Evolutionary conservation across 1,140 invertebrate genomes (phyloP), one percentile per base, ranked within the genome.

Genomic region (Platorchestia sp.): DNA sequence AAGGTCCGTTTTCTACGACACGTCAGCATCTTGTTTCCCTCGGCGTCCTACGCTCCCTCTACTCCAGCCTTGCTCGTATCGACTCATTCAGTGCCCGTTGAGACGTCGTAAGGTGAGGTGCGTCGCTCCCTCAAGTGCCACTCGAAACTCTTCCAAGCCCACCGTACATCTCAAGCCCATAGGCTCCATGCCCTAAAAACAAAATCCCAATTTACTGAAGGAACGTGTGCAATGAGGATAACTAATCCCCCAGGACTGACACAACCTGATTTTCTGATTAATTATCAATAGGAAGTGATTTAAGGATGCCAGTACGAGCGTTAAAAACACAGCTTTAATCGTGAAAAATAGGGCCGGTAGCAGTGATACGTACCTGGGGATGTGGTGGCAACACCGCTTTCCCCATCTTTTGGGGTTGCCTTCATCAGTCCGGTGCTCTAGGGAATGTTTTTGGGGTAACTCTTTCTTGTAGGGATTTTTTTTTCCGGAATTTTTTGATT

Each of bases 61-160:
- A 75, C 27, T 75, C 59, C 59, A 75, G 14, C 14, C 59, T 22
- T 10, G 1, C 59, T 75, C 59, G 59, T 75, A 75, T 75, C 59
- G 59, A 75, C 59, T 75, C 59, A 75, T 75, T 75, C 59, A 75
- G 59, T 75, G 59, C 59, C 59, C 59, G 59, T 75, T 75, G 59
- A 75, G 59, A 75, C 59, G 59, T 75, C 59, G 59, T 36, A 36
- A 36, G 59, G 59, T 75, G 59, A 19, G 27, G 59, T 75, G 59
- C 27, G 59, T 75, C 59, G 59, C 59, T 75, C 14, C 10, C 14
- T 75, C 36, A 10, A 36, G 27, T 19, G 59, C 27, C 59, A 36
- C 59, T 75, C 59, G 59, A 36, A 36, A 75, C 1, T 22, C 10
- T 36, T 75, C 36, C 36, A 10, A 75, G 36, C 14, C 59, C 1